Evolutionary conservation across 2,113 vertebrate genomes (phyloP), one percentile per base, ranked within the genome.

Genomic region (Xiphophorus couchianus): DNA sequence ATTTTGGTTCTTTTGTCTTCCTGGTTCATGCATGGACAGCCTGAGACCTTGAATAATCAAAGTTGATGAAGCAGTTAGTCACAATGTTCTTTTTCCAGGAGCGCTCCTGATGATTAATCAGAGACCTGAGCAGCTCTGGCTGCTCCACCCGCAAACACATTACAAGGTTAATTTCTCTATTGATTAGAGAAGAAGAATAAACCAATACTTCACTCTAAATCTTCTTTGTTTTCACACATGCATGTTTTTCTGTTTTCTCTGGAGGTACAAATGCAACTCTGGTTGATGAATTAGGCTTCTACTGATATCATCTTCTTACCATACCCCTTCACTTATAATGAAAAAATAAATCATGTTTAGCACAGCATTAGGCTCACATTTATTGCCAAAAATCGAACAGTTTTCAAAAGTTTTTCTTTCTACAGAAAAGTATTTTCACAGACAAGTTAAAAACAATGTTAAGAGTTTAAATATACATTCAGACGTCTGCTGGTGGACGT

Each of bases 61-160:
- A 89, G 86, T 69, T 91, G 87, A 93, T 92, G 90, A 92, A 86
- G 77, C 88, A 71, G 78, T 91, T 88, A 82, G 70, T 66, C 4
- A 76, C 60, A 60, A 83, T 74, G 80, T 17, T 78, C 82, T 90
- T 82, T 77, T 89, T 88, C 72, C 28, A 78, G 69, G 62, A 82
- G 75, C 28, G 17, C 39, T 64, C 61, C 39, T 25, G 60, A 84
- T 81, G 89, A 90, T 93, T 92, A 91, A 93, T 93, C 87, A 88
- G 81, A 75, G 73, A 74, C 17, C 64, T 25, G 79, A 88, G 77
- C 76, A 39, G 71, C 76, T 63, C 75, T 62, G 87, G 78, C 82
- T 68, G 88, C 77, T 83, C 82, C 72, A 81, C 67, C 76, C 19
- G 1, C 51, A 58, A 80, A 42, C 87, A 76, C 86, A 81, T 84